Evolutionary conservation across 2,797 vertebrate genomes (phyloP), one percentile per base, ranked within the genome.

Genomic region (Coregonus ussuriensis): DNA sequence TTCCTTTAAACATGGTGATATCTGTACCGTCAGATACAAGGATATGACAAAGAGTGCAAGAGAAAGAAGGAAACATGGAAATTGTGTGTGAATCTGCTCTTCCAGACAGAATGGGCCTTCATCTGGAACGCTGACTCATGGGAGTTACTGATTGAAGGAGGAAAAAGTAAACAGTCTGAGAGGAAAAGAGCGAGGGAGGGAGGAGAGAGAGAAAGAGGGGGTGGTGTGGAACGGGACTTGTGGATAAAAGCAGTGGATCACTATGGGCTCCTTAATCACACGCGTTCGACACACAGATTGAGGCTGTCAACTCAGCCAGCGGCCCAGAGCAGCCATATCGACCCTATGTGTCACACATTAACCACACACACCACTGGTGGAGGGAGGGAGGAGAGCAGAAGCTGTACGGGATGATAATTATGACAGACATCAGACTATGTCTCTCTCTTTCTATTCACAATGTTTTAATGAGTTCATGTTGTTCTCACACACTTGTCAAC

Each of bases 241-340:
- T 80, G 93, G 90, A 91, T 92, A 91, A 92, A 93, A 92, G 91
- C 91, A 31, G 78, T 78, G 86, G 77, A 91, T 87, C 87, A 91
- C 89, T 89, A 90, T 90, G 91, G 89, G 92, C 92, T 94, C 92
- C 88, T 95, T 94, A 95, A 95, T 95, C 95, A 95, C 91, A 87
- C 84, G 84, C 25, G 88, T 91, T 90, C 94, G 93, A 95, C 94
- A 95, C 92, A 92, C 92, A 93, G 93, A 94, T 94, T 94, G 93
- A 94, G 88, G 88, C 85, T 88, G 89, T 91, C 91, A 89, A 91
- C 90, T 89, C 88, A 91, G 79, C 79, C 81, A 77, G 89, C 88
- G 82, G 83, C 86, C 87, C 41, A 11, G 85, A 86, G 89, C 87
- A 91, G 92, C 92, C 87, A 68, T 88, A 95, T 95, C 93, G 93